Conservation (phyloP, 2,797 vertebrate species). For the Rhinoraja longicauda region DNA sequence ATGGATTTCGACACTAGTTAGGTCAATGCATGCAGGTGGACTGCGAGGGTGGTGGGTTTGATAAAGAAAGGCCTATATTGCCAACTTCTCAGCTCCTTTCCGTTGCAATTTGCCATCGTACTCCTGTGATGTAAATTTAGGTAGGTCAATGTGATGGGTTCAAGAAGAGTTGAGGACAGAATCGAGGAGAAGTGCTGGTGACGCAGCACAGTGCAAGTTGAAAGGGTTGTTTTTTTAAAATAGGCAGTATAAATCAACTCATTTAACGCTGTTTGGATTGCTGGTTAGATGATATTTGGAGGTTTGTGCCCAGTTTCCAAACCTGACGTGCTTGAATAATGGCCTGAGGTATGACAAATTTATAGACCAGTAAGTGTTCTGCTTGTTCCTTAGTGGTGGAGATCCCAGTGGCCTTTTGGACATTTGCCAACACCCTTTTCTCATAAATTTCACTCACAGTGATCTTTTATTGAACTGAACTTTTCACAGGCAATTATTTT, state of each 20-base stretch:
- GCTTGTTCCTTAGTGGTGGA: background rate
- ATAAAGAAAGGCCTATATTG: background rate
- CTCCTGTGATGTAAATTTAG: too few species aligned
- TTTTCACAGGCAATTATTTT: background rate
- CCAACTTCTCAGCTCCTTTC: background rate
- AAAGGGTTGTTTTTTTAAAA: background rate
- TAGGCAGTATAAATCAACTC: too few species aligned
- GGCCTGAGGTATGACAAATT: background rate
- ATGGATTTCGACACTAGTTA: background rate
- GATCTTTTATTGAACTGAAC: background rate
- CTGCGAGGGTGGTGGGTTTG: background rate
- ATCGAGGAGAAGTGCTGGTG: background rate
- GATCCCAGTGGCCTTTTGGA: background rate
- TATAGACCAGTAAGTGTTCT: background rate
- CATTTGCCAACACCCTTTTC: background rate
- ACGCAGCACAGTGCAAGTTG: background rate
- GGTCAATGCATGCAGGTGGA: background rate
- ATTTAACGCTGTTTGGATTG: too few species aligned
- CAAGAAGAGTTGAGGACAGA: background rate
- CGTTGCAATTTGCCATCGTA: too few species aligned
- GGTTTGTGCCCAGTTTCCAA: too few species aligned
- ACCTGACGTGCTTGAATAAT: background rate
- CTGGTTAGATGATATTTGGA: too few species aligned
- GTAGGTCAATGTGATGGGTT: background rate
- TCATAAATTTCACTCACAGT: background rate